These are phyloP conservation scores for Smutsia temminckii DNA, from an alignment of 2,797 vertebrate species.

Conservation along the genomic window DNA sequence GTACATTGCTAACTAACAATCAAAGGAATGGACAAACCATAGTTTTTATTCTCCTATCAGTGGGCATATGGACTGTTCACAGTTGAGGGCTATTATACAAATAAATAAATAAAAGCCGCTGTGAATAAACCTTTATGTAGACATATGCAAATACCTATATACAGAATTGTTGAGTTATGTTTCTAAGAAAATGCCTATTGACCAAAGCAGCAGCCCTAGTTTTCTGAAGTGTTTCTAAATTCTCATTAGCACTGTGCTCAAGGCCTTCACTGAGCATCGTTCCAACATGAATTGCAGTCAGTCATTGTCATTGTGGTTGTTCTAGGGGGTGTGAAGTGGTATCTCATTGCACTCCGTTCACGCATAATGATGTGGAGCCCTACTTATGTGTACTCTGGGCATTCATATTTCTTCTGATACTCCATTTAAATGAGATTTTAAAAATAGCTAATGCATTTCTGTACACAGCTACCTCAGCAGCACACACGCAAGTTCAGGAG, in stretches of 20 bases:
- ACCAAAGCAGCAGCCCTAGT: too few species aligned
- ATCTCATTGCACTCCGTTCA: neutral
- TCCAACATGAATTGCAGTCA: neutral
- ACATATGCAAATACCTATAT: neutral
- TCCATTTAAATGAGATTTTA: neutral
- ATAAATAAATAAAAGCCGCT: neutral
- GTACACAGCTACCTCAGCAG: neutral
- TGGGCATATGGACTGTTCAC: neutral
- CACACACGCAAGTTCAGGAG: neutral
- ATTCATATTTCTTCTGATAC: neutral
- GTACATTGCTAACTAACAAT: neutral
- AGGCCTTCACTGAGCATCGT: neutral
- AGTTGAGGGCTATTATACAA: neutral
- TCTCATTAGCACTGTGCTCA: neutral
- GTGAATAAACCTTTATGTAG: neutral
- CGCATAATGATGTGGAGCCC: neutral
- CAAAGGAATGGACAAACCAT: too few species aligned
- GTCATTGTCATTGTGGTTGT: neutral
- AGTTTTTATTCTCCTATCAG: neutral
- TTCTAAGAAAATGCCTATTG: neutral
- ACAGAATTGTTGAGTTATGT: neutral
- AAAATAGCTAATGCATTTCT: neutral
- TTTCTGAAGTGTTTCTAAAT: neutral
- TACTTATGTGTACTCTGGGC: neutral
- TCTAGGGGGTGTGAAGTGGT: neutral